Base-by-base conservation (phyloP, 2,797 vertebrate genomes). In the Parotocinclus haroldoi region DNA sequence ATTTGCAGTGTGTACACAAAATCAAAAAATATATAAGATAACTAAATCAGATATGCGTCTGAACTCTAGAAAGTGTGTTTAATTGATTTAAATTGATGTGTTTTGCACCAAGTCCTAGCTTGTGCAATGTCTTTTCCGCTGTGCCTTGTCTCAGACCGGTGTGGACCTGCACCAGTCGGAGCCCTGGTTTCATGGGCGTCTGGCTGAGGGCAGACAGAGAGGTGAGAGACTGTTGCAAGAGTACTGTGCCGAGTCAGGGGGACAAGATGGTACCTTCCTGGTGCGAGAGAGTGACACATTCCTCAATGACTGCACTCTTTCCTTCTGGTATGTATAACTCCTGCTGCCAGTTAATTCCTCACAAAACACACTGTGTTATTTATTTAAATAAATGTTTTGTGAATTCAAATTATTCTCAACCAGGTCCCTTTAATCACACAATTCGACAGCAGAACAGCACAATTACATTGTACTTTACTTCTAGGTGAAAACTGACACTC, bases 121-220 rank as follows among this genome's bases (percentile, higher is more conserved):
- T 11, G 9, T 17, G n/a, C 39, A 7, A 14, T 49, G 7, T 63
- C 7, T 9, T n/a, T 4, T 58, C 10, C 40, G 19, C 3, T 44
- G 7, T 54, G 16, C 13, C 71, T 38, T 39, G 2, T 12, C 16
- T 16, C 53, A 57, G 87, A 81, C 82, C 1, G 3, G 75, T 80
- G 40, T 86, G 54, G 93, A 97, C 38, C 78, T 90, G 68, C 95
- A 96, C 78, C 85, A 83, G 17, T 84, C 83, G 11, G 94, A 97
- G 84, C 89, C 91, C 6, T 99, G 96, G 96, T 99, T 97, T 74
- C 96, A 98, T 0, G 93, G 93, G 1, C 89, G 85, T 39, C 92
- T 96, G 82, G 83, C 74, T 11, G 94, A 95, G 9, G 93, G 92
- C 44, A 81, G 95, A 56, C 82, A 81, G 16, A 94, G 87, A 16